These are phyloP conservation scores for Endomychus coccineus DNA, from an alignment of 2,888 invertebrate genomes.

Conservation along the genomic window DNA sequence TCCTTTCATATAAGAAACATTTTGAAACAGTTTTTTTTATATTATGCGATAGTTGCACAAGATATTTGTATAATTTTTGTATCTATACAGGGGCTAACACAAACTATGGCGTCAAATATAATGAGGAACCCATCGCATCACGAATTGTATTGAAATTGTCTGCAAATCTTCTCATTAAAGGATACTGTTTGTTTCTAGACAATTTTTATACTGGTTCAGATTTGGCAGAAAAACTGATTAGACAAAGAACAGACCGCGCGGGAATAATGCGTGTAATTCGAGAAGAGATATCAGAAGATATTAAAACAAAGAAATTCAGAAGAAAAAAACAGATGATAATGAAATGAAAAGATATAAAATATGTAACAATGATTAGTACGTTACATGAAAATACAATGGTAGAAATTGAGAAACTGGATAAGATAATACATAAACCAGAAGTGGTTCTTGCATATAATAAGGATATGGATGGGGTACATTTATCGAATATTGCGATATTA, in stretches of 20 bases:
- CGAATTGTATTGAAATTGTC: conserved; percentile 1
- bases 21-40: neutral
- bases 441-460: too few relatives aligned
- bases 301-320: conserved; percentile 1
- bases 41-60: neutral
- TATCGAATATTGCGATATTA: too few relatives aligned
- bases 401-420: conserved; percentile 1
- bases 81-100: neutral
- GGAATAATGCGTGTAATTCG: neutral
- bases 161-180: neutral
- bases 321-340: conserved; percentile 1
- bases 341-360: conserved; percentile 1
- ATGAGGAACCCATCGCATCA: conserved; percentile 1
- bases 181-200: conserved; percentile 1
- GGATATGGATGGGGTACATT: too few relatives aligned
- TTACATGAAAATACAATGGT: neutral
- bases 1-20: neutral
- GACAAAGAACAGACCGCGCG: conserved; percentile 1
- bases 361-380: conserved; percentile 1
- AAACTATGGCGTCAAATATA: neutral
- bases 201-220: conserved; percentile 1
- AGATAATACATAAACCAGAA: too few relatives aligned
- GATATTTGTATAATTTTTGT: neutral
- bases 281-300: neutral
- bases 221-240: neutral